A percentile compares a stretch with the other conserved stretches of the same genome.
phyloP scores from a whole-genome alignment of 1,140 invertebrate species.

The Drosophila rhopaloa region DNA sequence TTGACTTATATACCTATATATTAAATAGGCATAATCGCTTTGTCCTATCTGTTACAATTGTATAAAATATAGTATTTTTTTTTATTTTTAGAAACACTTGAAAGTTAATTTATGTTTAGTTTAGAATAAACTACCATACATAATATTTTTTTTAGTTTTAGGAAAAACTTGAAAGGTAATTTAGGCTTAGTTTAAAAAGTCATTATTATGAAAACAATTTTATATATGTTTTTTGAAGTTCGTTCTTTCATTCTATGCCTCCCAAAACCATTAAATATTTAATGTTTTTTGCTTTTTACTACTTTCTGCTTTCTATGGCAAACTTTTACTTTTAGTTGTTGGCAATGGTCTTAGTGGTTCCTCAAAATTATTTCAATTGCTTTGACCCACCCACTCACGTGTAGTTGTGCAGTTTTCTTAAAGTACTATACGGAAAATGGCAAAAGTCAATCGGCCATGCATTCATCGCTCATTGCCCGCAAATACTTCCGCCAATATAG shows the following conservation, averaged over 20 bases:
- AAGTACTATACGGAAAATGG: neutral
- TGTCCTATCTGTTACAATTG: neutral
- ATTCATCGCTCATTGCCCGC: constrained; percentile 8
- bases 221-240: neutral
- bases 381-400: constrained; percentile 16
- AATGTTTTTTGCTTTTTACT: neutral
- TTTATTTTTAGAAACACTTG: too few relatives aligned
- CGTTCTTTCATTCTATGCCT: neutral
- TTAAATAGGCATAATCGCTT: too few relatives aligned
- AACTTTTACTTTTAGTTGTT: constrained; percentile 23
- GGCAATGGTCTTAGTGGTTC: neutral
- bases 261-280: neutral
- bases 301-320: constrained; percentile 10
- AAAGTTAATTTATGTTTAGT: too few relatives aligned
- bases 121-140: neutral
- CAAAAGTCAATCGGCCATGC: constrained; percentile 29
- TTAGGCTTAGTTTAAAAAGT: neutral
- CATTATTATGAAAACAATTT: neutral
- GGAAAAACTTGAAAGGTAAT: too few relatives aligned
- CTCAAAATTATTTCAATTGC: constrained; percentile 11
- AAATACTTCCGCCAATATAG: constrained; percentile 26
- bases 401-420: neutral
- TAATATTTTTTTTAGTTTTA: too few relatives aligned
- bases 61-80: too few relatives aligned
- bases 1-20: too few relatives aligned